These are phyloP conservation scores for Dascyllus trimaculatus DNA, from an alignment of 2,113 vertebrate species.

Conservation along the genomic window DNA sequence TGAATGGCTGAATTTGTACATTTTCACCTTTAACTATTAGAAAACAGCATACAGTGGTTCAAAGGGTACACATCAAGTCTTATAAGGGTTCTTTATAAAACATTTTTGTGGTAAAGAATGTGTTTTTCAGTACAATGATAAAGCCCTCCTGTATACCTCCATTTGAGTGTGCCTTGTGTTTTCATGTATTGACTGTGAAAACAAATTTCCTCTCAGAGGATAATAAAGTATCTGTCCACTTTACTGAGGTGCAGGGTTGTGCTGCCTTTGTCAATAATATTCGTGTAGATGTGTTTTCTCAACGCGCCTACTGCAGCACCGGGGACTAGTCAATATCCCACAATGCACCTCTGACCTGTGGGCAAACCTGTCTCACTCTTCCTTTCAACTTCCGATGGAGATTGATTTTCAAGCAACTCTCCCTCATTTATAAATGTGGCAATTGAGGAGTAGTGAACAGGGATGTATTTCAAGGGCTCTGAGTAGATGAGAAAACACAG, in stretches of 20 bases:
- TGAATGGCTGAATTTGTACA: not conserved
- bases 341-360: slow-evolving; percentile 76
- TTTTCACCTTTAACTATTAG: slow-evolving; percentile 17
- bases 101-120: slow-evolving; percentile 7
- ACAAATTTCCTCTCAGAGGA: slow-evolving; percentile 71
- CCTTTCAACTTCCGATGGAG: slow-evolving; percentile 70
- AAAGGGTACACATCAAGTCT: slow-evolving; percentile 18
- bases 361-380: slow-evolving; percentile 64
- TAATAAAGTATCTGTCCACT: slow-evolving; percentile 76
- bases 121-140: slow-evolving; percentile 19
- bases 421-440: slow-evolving; percentile 57
- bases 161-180: slow-evolving; percentile 37
- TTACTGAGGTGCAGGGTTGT: slow-evolving; percentile 54
- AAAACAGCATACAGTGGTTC: slow-evolving; percentile 18
- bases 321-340: slow-evolving; percentile 72
- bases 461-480: slow-evolving; percentile 25
- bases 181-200: slow-evolving; percentile 66
- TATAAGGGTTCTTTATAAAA: slow-evolving; percentile 24
- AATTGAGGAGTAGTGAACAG: slow-evolving; percentile 41
- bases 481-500: slow-evolving; percentile 16
- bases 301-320: slow-evolving; percentile 44
- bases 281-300: slow-evolving; percentile 71
- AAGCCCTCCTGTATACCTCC: slow-evolving; percentile 22
- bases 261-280: slow-evolving; percentile 72
- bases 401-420: slow-evolving; percentile 73